phyloP scores from a whole-genome alignment of 2,113 vertebrate species.

The Cynopterus brachyotis region DNA sequence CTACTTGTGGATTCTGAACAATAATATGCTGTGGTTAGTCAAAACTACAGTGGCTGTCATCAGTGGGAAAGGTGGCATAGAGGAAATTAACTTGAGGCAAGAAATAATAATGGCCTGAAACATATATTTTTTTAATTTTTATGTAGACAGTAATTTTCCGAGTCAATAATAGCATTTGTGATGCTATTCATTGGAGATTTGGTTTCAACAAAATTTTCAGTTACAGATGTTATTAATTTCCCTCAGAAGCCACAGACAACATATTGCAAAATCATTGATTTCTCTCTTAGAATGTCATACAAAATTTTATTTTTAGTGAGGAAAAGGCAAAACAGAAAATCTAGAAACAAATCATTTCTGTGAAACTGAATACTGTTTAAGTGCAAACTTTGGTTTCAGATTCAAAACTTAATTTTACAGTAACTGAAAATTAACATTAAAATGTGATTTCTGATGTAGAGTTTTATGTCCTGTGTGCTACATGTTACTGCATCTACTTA shows the following conservation, averaged over 20 bases:
- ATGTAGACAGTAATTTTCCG: constrained; percentile 56
- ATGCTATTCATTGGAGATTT: constrained; percentile 52
- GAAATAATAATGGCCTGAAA: constrained; percentile 53
- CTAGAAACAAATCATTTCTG: neutral
- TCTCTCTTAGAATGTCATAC: constrained; percentile 3
- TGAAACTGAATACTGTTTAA: neutral
- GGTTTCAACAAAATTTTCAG: constrained; percentile 50
- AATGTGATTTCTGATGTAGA: neutral
- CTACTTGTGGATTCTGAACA: neutral
- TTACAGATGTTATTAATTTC: constrained; percentile 67
- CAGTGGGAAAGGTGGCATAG: constrained; percentile 31
- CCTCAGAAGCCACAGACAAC: constrained; percentile 4
- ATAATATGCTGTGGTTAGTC: neutral
- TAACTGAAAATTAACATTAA: neutral
- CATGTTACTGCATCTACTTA: neutral
- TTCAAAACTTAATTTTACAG: constrained; percentile 40
- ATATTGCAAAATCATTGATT: constrained; percentile 33
- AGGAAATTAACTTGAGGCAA: constrained; percentile 71
- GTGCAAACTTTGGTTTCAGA: constrained; percentile 3
- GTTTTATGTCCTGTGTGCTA: neutral
- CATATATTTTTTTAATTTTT: constrained; percentile 66
- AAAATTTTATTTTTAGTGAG: neutral
- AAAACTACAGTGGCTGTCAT: neutral
- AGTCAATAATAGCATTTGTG: constrained; percentile 51
- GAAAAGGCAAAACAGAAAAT: neutral